A percentile compares a stretch with the other conserved stretches of the same genome.
Evolutionary conservation across 2,113 vertebrate species (phyloP).

Genomic region (Daboia siamensis): DNA sequence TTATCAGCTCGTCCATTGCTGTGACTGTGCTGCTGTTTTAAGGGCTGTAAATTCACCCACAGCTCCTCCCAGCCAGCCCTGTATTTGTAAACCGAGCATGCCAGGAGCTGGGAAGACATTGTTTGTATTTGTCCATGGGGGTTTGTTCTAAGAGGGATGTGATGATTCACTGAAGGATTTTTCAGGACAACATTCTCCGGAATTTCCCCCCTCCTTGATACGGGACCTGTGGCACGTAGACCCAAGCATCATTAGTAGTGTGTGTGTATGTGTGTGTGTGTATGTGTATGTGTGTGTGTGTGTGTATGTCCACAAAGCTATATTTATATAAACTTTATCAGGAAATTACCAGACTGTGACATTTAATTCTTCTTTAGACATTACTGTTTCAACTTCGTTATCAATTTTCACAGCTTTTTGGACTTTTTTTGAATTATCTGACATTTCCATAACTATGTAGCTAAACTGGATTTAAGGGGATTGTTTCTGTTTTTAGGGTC

Average conservation of each 20-base stretch:
- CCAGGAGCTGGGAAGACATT: background rate
- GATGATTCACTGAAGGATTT: slow-evolving; percentile 47
- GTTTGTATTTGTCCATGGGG: background rate
- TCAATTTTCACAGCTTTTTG: slow-evolving; percentile 14
- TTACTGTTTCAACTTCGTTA: slow-evolving; percentile 24
- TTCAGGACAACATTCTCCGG: slow-evolving; percentile 52
- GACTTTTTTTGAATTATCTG: slow-evolving; percentile 1
- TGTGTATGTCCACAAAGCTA: slow-evolving; percentile 30
- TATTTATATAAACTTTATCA: slow-evolving; percentile 67
- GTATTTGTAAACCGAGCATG: background rate
- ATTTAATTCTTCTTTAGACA: slow-evolving; percentile 60
- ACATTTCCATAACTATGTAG: background rate
- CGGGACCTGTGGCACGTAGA: slow-evolving; percentile 67
- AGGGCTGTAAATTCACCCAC: background rate
- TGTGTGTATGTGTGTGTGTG: too few species aligned
- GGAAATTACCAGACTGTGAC: slow-evolving; percentile 62
- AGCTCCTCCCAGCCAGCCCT: background rate
- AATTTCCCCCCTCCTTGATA: slow-evolving; percentile 28
- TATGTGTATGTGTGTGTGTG: too few species aligned
- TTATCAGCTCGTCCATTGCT: background rate
- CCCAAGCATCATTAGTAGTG: slow-evolving; percentile 42
- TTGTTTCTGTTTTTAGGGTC: background rate
- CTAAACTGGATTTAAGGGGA: background rate
- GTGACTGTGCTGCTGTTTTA: slow-evolving; percentile 4
- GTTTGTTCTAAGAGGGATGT: slow-evolving; percentile 31